phyloP scores from a whole-genome alignment of 2,797 vertebrate genomes.

The Masticophis lateralis region DNA sequence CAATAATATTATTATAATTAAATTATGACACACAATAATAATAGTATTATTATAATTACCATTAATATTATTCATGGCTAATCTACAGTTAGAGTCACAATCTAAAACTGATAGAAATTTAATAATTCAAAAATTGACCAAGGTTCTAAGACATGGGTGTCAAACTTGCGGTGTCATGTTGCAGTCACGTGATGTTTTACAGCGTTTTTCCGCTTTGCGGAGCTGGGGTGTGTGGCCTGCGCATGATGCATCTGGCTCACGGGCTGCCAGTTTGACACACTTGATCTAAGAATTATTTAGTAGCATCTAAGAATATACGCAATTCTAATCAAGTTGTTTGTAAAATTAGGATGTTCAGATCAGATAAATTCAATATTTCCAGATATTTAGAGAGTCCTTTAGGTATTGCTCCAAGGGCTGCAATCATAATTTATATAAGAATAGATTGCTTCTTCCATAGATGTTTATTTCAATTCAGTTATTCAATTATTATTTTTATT shows the following conservation, averaged over 20 bases:
- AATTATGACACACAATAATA: neutral
- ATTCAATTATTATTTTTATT: neutral
- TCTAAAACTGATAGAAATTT: neutral
- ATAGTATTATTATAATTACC: neutral
- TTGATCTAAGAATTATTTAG: neutral
- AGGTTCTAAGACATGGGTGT: neutral
- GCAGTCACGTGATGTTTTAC: too few relatives aligned
- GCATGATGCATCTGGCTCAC: rapidly evolving
- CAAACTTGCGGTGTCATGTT: too few relatives aligned
- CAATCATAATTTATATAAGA: neutral
- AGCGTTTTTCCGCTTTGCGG: rapidly evolving
- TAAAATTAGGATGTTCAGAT: neutral
- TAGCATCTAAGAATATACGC: neutral
- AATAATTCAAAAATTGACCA: neutral
- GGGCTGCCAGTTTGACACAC: too few relatives aligned
- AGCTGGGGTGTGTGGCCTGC: too few relatives aligned
- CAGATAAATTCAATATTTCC: neutral
- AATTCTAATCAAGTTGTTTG: neutral
- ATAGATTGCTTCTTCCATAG: neutral
- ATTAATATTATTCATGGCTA: neutral
- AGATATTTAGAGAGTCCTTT: neutral
- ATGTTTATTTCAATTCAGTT: neutral
- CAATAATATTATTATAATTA: neutral
- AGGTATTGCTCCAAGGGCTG: neutral
- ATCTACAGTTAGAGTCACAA: neutral